These are phyloP conservation scores for Perca flavescens DNA, from an alignment of 2,113 vertebrate genomes.

Conservation along the genomic window DNA sequence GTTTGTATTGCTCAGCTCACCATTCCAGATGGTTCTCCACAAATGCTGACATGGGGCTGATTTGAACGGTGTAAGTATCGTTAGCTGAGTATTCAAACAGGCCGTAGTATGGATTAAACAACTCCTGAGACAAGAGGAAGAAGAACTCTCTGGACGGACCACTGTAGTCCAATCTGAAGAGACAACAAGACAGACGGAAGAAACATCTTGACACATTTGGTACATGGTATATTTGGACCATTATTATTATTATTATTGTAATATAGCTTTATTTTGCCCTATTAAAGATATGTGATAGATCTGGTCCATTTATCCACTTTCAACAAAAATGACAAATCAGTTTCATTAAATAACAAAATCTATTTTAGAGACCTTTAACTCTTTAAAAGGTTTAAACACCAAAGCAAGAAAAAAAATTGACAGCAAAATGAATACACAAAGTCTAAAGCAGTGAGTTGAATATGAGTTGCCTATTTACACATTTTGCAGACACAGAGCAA, in stretches of 20 bases:
- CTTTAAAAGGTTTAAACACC: too few species aligned
- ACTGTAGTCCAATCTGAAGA: constrained; percentile 93
- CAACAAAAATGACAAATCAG: too few species aligned
- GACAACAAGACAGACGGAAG: not conserved
- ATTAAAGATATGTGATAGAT: too few species aligned
- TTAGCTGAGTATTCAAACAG: constrained; percentile 99
- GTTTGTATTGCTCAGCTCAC: constrained; percentile 73
- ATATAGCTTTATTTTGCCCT: too few species aligned
- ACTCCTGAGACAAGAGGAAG: constrained; percentile 98
- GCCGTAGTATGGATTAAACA: constrained; percentile 98
- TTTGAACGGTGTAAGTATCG: constrained; percentile 98
- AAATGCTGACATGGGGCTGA: constrained; percentile 99
- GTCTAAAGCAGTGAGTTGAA: not conserved
- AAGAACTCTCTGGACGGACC: constrained; percentile 98
- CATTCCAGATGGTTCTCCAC: constrained; percentile 99
- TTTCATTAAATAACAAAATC: too few species aligned
- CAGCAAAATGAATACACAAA: not conserved
- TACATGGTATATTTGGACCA: too few species aligned
- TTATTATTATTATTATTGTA: too few species aligned
- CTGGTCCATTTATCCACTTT: too few species aligned
- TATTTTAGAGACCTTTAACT: too few species aligned
- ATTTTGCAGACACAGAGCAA: too few species aligned
- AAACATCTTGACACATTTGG: not conserved
- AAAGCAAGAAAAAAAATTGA: too few species aligned
- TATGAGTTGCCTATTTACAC: too few species aligned